phyloP scores from a whole-genome alignment of 2,888 invertebrate genomes.

The Cataglyphis livida region DNA sequence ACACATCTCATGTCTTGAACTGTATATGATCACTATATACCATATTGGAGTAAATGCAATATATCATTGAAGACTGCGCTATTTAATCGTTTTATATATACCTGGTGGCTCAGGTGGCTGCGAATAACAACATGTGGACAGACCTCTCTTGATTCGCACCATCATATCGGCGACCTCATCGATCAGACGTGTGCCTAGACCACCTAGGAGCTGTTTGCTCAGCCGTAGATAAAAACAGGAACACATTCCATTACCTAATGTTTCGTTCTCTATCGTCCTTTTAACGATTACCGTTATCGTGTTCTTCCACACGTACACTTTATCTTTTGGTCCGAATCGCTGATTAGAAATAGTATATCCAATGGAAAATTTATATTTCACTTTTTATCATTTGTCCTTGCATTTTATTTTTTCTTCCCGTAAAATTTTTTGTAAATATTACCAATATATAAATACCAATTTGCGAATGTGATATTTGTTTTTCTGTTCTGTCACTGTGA shows the following conservation, averaged over 20 bases:
- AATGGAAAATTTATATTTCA: neutral
- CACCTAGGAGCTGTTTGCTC: constrained; percentile 79
- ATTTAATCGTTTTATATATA: constrained; percentile 61
- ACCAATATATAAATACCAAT: neutral
- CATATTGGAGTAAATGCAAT: neutral
- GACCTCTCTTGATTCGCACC: constrained; percentile 80
- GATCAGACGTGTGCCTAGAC: constrained; percentile 78
- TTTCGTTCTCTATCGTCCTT: constrained; percentile 13
- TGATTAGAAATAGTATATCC: neutral
- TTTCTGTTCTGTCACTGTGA: neutral
- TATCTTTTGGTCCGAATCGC: constrained; percentile 3
- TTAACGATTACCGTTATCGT: neutral
- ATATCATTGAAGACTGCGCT: neutral
- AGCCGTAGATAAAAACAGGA: constrained; percentile 83
- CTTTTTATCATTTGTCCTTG: neutral
- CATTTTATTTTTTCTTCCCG: neutral
- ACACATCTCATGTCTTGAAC: neutral
- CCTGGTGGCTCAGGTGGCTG: constrained; percentile 80
- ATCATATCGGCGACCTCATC: constrained; percentile 82
- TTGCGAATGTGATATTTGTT: neutral
- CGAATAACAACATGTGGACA: constrained; percentile 78
- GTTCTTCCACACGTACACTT: neutral
- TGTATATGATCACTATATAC: neutral
- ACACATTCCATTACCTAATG: constrained; percentile 79
- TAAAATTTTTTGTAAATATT: neutral